Evolutionary conservation across 2,888 invertebrate genomes (phyloP).

Genomic region (Nymphalis c-album): DNA sequence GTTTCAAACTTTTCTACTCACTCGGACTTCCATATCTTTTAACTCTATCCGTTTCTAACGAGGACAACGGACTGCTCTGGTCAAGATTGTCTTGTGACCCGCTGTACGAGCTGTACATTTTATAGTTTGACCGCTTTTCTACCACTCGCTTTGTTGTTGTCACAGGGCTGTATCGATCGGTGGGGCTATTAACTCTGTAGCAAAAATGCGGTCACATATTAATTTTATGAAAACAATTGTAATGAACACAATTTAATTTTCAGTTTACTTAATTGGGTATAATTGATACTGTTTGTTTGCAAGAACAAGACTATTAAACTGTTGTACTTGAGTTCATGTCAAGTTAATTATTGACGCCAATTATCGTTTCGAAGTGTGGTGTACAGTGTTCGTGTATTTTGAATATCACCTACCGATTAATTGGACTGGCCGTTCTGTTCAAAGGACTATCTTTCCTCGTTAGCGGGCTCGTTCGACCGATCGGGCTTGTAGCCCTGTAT

Average conservation of each 20-base stretch:
- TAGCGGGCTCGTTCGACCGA: conserved; percentile 80
- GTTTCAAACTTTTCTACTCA: conserved; percentile 45
- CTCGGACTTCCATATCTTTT: conserved; percentile 73
- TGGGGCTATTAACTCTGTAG: conserved; percentile 68
- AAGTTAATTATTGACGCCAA: conserved; percentile 17
- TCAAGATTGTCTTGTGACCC: conserved; percentile 75
- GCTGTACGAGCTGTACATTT: conserved; percentile 71
- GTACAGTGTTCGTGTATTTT: conserved; percentile 19
- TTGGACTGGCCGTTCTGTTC: conserved; percentile 80
- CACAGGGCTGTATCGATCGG: conserved; percentile 71
- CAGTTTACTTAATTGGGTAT: neutral
- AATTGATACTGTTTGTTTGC: neutral
- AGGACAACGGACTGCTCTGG: conserved; percentile 67
- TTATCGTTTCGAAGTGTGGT: conserved; percentile 27
- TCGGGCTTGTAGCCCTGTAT: conserved; percentile 68
- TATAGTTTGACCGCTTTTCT: conserved; percentile 75
- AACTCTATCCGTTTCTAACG: conserved; percentile 65
- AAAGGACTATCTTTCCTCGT: conserved; percentile 76
- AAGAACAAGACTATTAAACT: conserved; percentile 1
- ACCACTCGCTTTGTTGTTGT: conserved; percentile 71
- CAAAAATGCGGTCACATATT: conserved; percentile 4
- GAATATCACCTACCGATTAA: conserved; percentile 65
- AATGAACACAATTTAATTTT: neutral
- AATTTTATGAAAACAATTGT: neutral
- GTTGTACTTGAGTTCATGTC: neutral